Evolutionary conservation across 2,113 vertebrate species (phyloP), one percentile per base, ranked within the genome.

Genomic region (Malurus alboscapulatus): DNA sequence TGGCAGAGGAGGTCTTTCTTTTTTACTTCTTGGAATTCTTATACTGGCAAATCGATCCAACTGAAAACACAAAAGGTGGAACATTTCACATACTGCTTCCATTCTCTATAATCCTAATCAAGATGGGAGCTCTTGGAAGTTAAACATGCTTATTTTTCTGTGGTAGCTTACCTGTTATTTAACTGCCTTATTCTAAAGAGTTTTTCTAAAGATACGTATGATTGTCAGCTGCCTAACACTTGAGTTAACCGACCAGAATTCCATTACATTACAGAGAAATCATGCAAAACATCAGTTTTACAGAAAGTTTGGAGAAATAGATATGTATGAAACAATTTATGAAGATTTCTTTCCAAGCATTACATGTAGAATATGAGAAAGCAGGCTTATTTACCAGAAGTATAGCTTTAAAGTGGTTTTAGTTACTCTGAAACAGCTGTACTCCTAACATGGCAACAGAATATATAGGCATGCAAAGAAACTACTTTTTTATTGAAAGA

Each of bases 41-140:
- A 96, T 95, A 55, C 96, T 96, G 83, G 96, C 90, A 91, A 96
- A 96, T 73, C 96, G 93, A 80, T 96, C 96, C 93, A 96, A 51
- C 96, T 96, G 88, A 54, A 96, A 96, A 95, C 7, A 92, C 29
- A 95, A 65, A 83, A 82, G 32, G 10, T 61, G 19, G 18, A 66
- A 76, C 2, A 1, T 18, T 65, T 88, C 40, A 92, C 7, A 44
- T 53, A 45, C 9, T n/a, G 13, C 21, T 76, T 79, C 58, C 26
- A 47, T 69, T 85, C 42, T 25, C 4, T 10, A 2, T 14, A 93
- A 61, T 7, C 7, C 14, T 55, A 62, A 82, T 63, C 66, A 51
- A 72, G 29, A 87, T 19, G 9, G 7, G 3, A 61, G 25, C 11
- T 94, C 53, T 61, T n/a, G 21, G 50, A 95, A 73, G 40, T 24